Conservation (phyloP, 2,888 invertebrate genomes). For the Apodemia hepburni region DNA sequence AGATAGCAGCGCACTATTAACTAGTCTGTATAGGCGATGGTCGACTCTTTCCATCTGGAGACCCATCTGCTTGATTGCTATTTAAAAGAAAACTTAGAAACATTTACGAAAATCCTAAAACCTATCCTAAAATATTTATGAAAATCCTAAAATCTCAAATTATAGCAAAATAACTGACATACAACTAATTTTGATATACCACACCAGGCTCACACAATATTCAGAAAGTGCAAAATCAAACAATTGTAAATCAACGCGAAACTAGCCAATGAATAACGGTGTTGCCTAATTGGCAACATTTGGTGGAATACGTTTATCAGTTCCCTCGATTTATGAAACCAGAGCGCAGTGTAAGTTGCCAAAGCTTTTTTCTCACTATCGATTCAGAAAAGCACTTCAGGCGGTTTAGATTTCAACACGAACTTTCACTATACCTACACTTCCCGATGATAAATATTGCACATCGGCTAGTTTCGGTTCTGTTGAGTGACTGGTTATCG, state of each 20-base stretch:
- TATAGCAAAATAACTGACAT: background rate
- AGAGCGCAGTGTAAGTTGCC: background rate
- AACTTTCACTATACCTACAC: background rate
- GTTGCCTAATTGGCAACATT: constrained; percentile 3
- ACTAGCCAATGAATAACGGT: constrained; percentile 4
- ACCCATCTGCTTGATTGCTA: too few species aligned
- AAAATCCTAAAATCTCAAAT: too few species aligned
- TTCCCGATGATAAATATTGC: background rate
- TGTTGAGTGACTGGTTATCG: background rate
- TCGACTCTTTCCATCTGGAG: too few species aligned
- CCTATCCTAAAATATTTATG: too few species aligned
- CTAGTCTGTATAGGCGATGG: too few species aligned
- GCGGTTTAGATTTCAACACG: constrained; percentile 2
- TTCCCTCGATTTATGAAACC: constrained; percentile 4
- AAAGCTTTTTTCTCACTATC: constrained; percentile 1
- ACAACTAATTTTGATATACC: background rate
- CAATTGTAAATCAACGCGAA: background rate
- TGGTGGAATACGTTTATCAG: constrained; percentile 1
- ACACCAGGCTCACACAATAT: background rate
- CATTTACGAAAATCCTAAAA: too few species aligned
- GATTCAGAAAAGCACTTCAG: constrained; percentile 8
- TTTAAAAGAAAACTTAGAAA: too few species aligned
- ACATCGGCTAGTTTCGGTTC: background rate
- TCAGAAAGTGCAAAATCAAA: background rate
- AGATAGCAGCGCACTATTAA: too few species aligned